Base-by-base conservation (phyloP, 2,113 vertebrate genomes). In the Desmodus rotundus region DNA sequence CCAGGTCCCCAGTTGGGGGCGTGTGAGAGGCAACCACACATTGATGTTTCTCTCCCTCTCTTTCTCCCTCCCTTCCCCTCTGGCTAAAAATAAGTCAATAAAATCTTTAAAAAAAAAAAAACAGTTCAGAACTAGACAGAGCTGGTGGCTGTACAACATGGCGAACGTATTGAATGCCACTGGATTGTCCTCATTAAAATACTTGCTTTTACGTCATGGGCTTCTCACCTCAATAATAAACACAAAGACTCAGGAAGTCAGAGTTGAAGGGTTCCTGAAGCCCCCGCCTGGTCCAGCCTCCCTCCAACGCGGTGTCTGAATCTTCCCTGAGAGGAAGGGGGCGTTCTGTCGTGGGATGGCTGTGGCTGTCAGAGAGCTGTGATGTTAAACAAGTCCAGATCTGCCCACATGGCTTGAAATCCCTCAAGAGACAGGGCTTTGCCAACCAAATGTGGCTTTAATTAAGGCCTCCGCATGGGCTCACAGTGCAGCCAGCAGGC, bases 371-470 rank as follows among this genome's bases (percentile, higher is more conserved):
- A 70, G 45, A 38, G 68, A 91, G 76, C 84, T 3, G 11, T 24
- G 50, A 41, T 22, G 56, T 20, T 68, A 16, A 67, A 50, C 31
- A 41, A 41, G 41, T n/a, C 72, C 56, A 31, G n/a, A 43, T 73
- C 90, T 45, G 47, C 82, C 45, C 36, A 24, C 45, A 0, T 19
- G 19, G 45, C 52, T 31, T 84, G 68, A 3, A 96, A 58, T 14
- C 38, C 78, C 87, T 31, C 38, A 31, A 68, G 41, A 78, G n/a
- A 80, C 4, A 2, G 63, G 47, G 54, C 50, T 52, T 41, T 45
- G 33, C 92, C 94, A 94, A 16, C 24, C 38, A 24, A 87, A 70
- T 17, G 43, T 88, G 96, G 92, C 67, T 96, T 96, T 83, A 81
- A 82, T 89, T 93, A 82, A 41, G 41, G 52, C 76, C 65, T 84